These are phyloP conservation scores for Pontoporia blainvillei DNA, from an alignment of 2,113 vertebrate genomes.

Conservation along the genomic window DNA sequence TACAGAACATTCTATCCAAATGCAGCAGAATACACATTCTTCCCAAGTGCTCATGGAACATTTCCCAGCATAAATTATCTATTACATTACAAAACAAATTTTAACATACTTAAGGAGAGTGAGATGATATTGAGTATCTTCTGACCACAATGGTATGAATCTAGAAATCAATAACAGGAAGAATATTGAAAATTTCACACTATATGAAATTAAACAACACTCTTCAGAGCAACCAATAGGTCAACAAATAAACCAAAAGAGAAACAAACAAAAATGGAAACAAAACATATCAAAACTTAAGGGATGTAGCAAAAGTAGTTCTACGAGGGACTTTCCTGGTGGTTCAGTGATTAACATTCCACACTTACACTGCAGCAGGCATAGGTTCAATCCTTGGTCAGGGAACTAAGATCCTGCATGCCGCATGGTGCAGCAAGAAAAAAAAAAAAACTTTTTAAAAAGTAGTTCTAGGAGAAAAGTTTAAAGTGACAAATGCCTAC, in stretches of 20 bases:
- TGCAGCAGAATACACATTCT: neutral
- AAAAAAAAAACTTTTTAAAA: no score
- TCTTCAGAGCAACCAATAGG: neutral
- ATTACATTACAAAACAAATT: neutral
- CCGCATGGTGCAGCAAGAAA: no score
- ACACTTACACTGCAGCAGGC: no score
- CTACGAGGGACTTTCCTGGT: neutral
- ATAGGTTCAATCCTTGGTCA: no score
- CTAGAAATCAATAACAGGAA: neutral
- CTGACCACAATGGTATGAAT: neutral
- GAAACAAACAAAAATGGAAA: neutral
- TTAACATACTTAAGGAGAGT: neutral
- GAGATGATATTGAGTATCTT: neutral
- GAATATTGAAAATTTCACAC: neutral
- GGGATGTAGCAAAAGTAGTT: neutral
- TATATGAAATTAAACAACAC: neutral
- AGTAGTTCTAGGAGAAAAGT: neutral
- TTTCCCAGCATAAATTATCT: neutral
- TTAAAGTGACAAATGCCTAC: neutral
- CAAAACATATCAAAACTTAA: neutral
- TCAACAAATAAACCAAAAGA: neutral
- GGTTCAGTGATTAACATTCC: no score
- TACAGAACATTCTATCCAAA: neutral
- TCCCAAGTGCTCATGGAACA: neutral
- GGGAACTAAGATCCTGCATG: no score